Evolutionary conservation across 2,888 invertebrate genomes (phyloP), one percentile per base, ranked within the genome.

Genomic region (Diarsia dahlii): DNA sequence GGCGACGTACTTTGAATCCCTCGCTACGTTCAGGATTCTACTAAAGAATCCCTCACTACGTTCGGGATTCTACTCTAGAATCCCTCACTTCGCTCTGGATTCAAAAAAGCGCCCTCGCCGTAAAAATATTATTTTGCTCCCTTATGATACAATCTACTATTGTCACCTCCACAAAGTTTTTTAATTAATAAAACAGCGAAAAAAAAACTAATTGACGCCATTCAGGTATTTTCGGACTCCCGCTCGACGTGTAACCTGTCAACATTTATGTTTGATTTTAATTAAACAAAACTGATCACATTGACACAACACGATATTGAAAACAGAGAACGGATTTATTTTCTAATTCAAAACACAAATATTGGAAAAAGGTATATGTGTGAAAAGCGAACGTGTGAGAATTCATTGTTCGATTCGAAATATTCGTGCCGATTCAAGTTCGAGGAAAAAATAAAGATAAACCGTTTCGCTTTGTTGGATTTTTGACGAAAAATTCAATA

Each of bases 271-370:
- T 87, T 82, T 72, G 67, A 66, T 71, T 86, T 86, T 76, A 76
- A 86, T 88, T 88, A 86, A 88, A 86, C 70, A 74, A 70, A 75
- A 78, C 28, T 70, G 63, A 84, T 74, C 77, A 67, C 39, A 20
- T 74, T 65, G 71, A 78, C 76, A 63, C 72, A 78, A 70, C 54
- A 65, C 65, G 34, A 50, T 62, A 74, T 81, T 77, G 78, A 23
- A 70, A 71, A 68, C 63, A 68, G 23, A 66, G 23, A 66, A 46
- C 39, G 71, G 71, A 68, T 80, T 85, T 74, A 71, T 69, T 58
- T 71, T 80, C 66, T 70, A 84, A 87, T 76, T 65, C 76, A 75
- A 45, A 45, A 15, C 63, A 45, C 63, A 63, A 86, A 85, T 82
- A 81, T 86, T 75, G 48, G 10, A 71, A 74, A 74, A 76, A 63